Conservation (phyloP, 2,888 invertebrate genomes). For the Ectropis crepuscularia region DNA sequence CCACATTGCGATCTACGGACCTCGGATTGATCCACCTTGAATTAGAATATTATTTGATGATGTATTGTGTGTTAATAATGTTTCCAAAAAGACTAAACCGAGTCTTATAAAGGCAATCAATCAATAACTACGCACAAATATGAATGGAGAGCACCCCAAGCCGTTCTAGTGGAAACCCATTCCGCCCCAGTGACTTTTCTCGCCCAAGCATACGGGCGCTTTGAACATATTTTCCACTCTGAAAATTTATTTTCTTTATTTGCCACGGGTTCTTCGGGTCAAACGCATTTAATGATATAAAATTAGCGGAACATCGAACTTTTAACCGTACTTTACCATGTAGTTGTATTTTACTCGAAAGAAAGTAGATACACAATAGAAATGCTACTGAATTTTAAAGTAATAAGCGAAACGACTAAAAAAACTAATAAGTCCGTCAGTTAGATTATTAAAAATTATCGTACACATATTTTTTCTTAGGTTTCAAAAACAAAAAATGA, state of each 20-base stretch:
- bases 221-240: slow-evolving; percentile 74
- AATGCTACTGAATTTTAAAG: too few species aligned
- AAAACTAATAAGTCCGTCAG: too few species aligned
- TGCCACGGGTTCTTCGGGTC: slow-evolving; percentile 40
- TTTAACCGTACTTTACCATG: not conserved
- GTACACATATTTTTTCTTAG: too few species aligned
- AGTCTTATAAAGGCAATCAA: slow-evolving; percentile 27
- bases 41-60: not conserved
- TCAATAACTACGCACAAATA: slow-evolving; percentile 39
- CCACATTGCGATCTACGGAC: too few species aligned
- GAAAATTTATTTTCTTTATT: slow-evolving; percentile 67
- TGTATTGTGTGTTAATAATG: not conserved
- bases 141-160: slow-evolving; percentile 57
- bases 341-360: too few species aligned
- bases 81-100: slow-evolving; percentile 16
- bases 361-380: too few species aligned
- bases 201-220: slow-evolving; percentile 63
- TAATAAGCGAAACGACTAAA: too few species aligned
- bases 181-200: slow-evolving; percentile 67
- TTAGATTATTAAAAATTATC: too few species aligned
- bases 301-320: slow-evolving; percentile 6
- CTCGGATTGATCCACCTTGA: too few species aligned
- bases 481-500: too few species aligned
- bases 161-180: slow-evolving; percentile 65
- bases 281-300: slow-evolving; percentile 34